Evolutionary conservation across 2,797 vertebrate species (phyloP).

Genomic region (Labeo calbasu): DNA sequence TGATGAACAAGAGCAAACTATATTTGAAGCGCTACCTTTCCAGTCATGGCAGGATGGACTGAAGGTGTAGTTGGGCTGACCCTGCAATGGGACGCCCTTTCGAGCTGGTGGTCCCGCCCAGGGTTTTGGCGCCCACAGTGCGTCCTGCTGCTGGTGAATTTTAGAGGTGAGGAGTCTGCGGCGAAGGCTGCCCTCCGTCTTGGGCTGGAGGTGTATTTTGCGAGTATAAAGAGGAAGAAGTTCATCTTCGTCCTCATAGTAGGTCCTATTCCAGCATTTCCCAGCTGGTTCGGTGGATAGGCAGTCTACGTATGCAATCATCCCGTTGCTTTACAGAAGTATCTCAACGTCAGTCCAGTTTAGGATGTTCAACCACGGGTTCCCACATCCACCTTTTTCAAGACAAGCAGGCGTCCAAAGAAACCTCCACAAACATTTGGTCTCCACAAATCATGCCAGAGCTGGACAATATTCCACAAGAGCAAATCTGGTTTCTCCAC

Average conservation of each 20-base stretch:
- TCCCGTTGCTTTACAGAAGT: constrained; percentile 27
- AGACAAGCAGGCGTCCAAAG: not conserved
- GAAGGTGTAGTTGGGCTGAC: constrained; percentile 29
- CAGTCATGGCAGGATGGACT: constrained; percentile 30
- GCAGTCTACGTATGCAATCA: constrained; percentile 62
- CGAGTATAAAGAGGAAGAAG: constrained; percentile 58
- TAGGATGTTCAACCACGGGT: not conserved
- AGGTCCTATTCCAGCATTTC: constrained; percentile 59
- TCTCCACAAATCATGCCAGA: not conserved
- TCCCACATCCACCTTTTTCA: constrained; percentile 2
- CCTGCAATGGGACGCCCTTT: constrained; percentile 34
- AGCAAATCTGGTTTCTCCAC: not conserved
- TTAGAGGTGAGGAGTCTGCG: constrained; percentile 60
- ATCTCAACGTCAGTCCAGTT: not conserved
- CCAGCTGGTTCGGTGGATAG: constrained; percentile 52
- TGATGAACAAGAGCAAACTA: constrained; percentile 10
- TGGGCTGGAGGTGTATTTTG: constrained; percentile 52
- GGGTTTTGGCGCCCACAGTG: constrained; percentile 48
- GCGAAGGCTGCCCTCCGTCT: constrained; percentile 59
- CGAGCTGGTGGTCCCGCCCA: constrained; percentile 34
- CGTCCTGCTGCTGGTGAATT: constrained; percentile 61
- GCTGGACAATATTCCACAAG: not conserved
- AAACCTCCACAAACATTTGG: not conserved
- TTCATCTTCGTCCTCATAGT: constrained; percentile 64
- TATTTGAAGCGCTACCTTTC: constrained; percentile 53